phyloP scores from a whole-genome alignment of 1,140 invertebrate species.

The Rhagoletis pomonella region DNA sequence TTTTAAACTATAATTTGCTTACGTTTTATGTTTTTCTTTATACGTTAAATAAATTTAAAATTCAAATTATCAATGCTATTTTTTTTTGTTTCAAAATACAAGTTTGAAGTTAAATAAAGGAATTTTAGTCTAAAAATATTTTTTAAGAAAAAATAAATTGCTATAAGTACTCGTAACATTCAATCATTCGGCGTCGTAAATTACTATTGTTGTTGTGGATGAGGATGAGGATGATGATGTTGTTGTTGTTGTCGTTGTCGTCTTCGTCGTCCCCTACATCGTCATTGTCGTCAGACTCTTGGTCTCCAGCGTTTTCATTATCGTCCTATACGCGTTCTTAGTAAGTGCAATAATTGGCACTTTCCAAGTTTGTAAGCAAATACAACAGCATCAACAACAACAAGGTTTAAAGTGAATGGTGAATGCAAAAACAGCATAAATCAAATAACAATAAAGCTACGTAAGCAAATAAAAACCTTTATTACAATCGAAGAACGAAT shows the following conservation, averaged over 20 bases:
- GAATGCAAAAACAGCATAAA: not conserved
- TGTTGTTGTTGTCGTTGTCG: constrained; percentile 39
- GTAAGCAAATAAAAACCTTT: not conserved
- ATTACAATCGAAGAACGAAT: not conserved
- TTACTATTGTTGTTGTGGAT: constrained; percentile 1
- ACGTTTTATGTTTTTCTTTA: constrained; percentile 23
- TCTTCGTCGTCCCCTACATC: constrained; percentile 36
- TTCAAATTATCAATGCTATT: not conserved
- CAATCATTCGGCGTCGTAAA: not conserved
- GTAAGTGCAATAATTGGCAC: not conserved
- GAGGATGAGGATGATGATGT: constrained; percentile 50
- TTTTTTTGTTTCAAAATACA: constrained; percentile 13
- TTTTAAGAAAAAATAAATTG: not conserved
- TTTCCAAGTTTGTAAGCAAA: not conserved
- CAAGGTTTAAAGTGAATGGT: not conserved
- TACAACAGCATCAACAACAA: constrained; percentile 8
- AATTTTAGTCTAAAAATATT: not conserved
- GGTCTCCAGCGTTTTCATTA: not conserved
- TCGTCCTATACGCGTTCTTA: not conserved
- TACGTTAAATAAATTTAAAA: constrained; percentile 9
- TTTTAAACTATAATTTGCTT: constrained; percentile 36
- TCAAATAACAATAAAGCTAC: not conserved
- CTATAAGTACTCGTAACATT: not conserved
- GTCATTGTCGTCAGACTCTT: not conserved
- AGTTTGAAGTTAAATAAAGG: constrained; percentile 7